These are phyloP conservation scores for Amblyjoppa fuscipennis DNA, from an alignment of 2,888 invertebrate genomes.

Conservation along the genomic window DNA sequence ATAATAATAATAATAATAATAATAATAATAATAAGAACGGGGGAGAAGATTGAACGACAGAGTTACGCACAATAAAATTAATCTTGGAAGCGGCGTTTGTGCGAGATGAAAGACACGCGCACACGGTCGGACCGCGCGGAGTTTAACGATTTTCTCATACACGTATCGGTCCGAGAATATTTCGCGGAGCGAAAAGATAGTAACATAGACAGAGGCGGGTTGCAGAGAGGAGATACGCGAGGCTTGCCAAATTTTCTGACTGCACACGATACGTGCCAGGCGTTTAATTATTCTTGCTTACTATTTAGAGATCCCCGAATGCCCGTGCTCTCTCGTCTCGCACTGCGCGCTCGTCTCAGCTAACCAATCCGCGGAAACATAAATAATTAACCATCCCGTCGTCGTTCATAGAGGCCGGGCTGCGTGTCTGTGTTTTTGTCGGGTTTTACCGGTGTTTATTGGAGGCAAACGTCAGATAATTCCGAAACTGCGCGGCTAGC, in stretches of 20 bases:
- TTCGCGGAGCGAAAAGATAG: slow-evolving; percentile 35
- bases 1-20: not conserved
- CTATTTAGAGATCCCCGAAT: slow-evolving; percentile 69
- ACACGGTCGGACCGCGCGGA: slow-evolving; percentile 22
- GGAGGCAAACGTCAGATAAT: slow-evolving; percentile 56
- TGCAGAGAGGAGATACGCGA: slow-evolving; percentile 24
- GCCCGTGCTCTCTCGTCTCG: slow-evolving; percentile 45
- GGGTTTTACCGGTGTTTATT: slow-evolving; percentile 65
- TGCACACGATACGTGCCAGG: slow-evolving; percentile 71
- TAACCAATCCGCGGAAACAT: slow-evolving; percentile 64
- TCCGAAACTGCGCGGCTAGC: slow-evolving; percentile 59
- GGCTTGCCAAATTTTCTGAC: slow-evolving; percentile 65
- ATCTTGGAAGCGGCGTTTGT: slow-evolving; percentile 51
- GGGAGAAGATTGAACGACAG: slow-evolving; percentile 19
- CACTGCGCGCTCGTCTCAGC: slow-evolving; percentile 40
- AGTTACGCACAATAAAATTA: slow-evolving; percentile 64
- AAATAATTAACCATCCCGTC: slow-evolving; percentile 66
- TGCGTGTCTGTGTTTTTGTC: not conserved
- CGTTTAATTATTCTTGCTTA: slow-evolving; percentile 75
- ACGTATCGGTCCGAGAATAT: slow-evolving; percentile 28
- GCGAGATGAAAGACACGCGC: slow-evolving; percentile 54
- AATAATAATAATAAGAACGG: not conserved
- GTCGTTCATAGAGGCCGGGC: slow-evolving; percentile 33
- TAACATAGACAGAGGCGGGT: slow-evolving; percentile 31
- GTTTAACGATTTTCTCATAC: slow-evolving; percentile 57